Base-by-base conservation (phyloP, 1,140 invertebrate species). In the Drosophila orena region DNA sequence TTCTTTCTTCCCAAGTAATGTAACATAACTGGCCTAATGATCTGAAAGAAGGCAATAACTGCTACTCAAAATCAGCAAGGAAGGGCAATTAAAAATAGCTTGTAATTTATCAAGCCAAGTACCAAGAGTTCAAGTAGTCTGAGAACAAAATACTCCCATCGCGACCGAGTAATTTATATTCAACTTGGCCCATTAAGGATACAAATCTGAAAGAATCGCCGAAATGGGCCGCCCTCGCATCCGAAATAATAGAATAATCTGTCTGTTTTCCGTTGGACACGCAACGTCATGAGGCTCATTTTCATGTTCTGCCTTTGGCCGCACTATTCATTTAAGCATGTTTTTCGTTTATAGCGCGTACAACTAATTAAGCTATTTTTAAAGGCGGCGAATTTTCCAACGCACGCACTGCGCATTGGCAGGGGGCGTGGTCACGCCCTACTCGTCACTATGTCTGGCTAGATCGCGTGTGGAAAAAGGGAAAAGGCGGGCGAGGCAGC, bases 331-430 rank as follows among this genome's bases (percentile, higher is more conserved):
- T 75, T 50, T 57, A 64, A 71, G 59, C 57, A 73, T 59, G 70
- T 34, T 64, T 30, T 40, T 56, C 44, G 34, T 40, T 35, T 65
- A 30, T 40, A 37, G 30, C 50, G 68, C 83, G 74, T 76, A 57
- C 62, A 66, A 80, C 83, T 86, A 86, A 88, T 86, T 83, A 86
- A 86, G 83, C 71, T 86, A 86, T 86, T 86, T 86, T 86, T 79
- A 44, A 61, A 68, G 30, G 42, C 38, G 38, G 42, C 66, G 61
- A 69, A 68, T 68, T 65, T 74, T 58, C 69, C 50, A 24, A 62
- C 57, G 43, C 71, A 79, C 64, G 58, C 69, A 66, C 76, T 59
- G 22, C 40, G 34, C 34, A 43, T 24, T 5, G 47, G 10, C 69
- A 77, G 14, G 24, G n/a, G 47, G 47, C 47, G 47, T 50, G 47